Conservation (phyloP, 2,888 invertebrate species). For the Arrhopalites spinosus region DNA sequence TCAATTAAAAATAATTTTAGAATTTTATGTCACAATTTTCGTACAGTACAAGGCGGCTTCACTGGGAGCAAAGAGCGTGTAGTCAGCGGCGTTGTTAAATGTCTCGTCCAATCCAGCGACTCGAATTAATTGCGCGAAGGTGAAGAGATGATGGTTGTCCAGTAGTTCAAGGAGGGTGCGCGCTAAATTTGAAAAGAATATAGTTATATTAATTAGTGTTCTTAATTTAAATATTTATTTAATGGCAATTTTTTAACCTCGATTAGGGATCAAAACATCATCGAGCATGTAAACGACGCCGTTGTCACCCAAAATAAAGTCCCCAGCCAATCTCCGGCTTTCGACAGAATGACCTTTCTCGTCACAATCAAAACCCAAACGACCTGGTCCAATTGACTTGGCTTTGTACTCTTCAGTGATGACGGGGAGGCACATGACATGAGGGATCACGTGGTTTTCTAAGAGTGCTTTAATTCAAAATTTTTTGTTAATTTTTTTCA, state of each 20-base stretch:
- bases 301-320: conserved; percentile 60
- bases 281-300: conserved; percentile 63
- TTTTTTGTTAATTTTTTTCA: not conserved
- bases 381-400: conserved; percentile 59
- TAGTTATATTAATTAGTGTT: too few relatives aligned
- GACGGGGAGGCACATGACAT: conserved; percentile 62
- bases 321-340: conserved; percentile 59
- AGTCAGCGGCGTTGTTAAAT: conserved; percentile 59
- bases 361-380: conserved; percentile 61
- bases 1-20: not conserved
- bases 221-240: too few relatives aligned
- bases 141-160: conserved; percentile 59
- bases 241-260: too few relatives aligned
- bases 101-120: conserved; percentile 61
- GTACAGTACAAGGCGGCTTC: conserved; percentile 61
- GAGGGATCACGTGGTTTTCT: conserved; percentile 61
- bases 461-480: conserved; percentile 59
- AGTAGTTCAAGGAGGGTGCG: conserved; percentile 60
- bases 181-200: conserved; percentile 57
- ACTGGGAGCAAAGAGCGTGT: conserved; percentile 63
- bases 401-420: conserved; percentile 61
- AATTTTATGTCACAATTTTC: not conserved
- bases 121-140: conserved; percentile 60
- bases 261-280: conserved; percentile 61
- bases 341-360: conserved; percentile 60